These are phyloP conservation scores for Lanius collurio DNA, from an alignment of 2,113 vertebrate species.

Conservation along the genomic window DNA sequence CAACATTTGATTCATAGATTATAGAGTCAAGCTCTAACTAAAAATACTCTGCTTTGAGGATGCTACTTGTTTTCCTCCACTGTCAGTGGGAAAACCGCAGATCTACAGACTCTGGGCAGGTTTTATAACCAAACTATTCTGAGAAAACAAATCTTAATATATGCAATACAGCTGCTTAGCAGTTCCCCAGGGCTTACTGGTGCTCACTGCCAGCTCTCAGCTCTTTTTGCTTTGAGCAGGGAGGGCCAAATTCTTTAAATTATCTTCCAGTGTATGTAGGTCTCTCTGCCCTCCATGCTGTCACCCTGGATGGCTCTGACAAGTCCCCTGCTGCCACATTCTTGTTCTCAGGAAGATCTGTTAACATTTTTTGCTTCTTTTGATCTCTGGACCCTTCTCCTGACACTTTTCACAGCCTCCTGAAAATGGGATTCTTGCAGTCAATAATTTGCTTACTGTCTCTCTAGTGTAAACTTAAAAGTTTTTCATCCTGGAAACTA, in stretches of 20 bases:
- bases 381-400: slow-evolving; percentile 35
- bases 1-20: neutral
- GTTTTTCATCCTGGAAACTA: slow-evolving; percentile 7
- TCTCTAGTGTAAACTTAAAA: slow-evolving; percentile 24
- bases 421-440: slow-evolving; percentile 34
- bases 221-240: neutral
- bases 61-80: neutral
- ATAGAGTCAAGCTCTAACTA: neutral
- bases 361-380: slow-evolving; percentile 36
- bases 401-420: slow-evolving; percentile 34
- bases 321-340: neutral
- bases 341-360: slow-evolving; percentile 34
- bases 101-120: neutral
- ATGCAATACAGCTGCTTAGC: slow-evolving; percentile 9
- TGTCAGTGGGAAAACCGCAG: neutral
- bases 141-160: slow-evolving; percentile 37
- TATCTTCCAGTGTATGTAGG: neutral
- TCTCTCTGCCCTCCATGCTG: neutral
- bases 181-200: slow-evolving; percentile 17
- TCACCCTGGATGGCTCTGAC: slow-evolving; percentile 39
- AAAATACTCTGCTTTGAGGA: neutral
- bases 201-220: slow-evolving; percentile 40
- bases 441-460: slow-evolving; percentile 41
- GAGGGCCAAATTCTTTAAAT: neutral
- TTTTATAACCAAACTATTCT: neutral